Percentiles rank a stretch among this genome's conserved stretches.
Conservation (phyloP, 2,113 vertebrate species). For the Gavia stellata region DNA sequence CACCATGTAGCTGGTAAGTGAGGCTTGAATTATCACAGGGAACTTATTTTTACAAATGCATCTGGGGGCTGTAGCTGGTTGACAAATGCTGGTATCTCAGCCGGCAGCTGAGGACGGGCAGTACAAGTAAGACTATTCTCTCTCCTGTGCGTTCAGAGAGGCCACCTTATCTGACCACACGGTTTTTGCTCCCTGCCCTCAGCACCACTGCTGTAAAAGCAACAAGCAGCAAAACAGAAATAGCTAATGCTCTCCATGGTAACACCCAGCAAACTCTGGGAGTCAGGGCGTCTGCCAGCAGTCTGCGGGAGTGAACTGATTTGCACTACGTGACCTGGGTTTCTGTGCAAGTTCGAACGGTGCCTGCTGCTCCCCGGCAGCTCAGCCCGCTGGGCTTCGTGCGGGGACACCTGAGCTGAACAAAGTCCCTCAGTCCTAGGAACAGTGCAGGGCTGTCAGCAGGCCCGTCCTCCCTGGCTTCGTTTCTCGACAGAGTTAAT, state of each 20-base stretch:
- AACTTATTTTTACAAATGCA: not conserved
- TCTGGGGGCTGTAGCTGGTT: not conserved
- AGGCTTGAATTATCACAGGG: too few relatives aligned
- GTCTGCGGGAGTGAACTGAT: not conserved
- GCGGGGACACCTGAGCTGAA: not conserved
- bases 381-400: not conserved
- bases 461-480: not conserved
- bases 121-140: too few relatives aligned
- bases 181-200: not conserved
- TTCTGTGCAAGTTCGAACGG: fast-evolving
- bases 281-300: not conserved
- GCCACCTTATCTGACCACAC: not conserved
- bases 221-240: not conserved
- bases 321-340: not conserved
- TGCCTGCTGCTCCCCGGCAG: not conserved
- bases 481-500: not conserved
- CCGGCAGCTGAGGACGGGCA: not conserved
- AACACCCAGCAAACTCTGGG: not conserved
- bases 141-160: not conserved
- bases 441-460: not conserved
- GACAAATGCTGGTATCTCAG: fast-evolving
- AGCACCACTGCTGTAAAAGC: not conserved
- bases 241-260: not conserved
- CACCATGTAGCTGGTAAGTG: not conserved
- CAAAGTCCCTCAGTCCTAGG: not conserved